Evolutionary conservation across 2,888 invertebrate genomes (phyloP), one percentile per base, ranked within the genome.

Genomic region (Aleiodes testaceus): DNA sequence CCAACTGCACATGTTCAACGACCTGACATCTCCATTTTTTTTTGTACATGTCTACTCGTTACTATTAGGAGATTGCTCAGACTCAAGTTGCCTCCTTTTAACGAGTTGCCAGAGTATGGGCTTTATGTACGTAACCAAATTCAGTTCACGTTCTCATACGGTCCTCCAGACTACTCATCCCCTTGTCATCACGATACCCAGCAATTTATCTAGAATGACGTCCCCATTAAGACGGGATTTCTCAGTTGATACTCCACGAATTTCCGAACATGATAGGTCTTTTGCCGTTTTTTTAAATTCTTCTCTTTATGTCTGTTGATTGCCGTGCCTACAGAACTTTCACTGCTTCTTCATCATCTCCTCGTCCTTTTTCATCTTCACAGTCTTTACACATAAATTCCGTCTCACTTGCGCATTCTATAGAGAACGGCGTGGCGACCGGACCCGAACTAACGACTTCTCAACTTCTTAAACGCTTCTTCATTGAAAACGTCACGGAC

Each of bases 201-300:
- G 76, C 79, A 82, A 83, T 83, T 83, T 80, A 79, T 79, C 76
- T 78, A 69, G 77, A 80, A 78, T 78, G 80, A 79, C 77, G 77
- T 78, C 74, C 67, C 77, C 77, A 79, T 80, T 83, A 79, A 80
- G 79, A 79, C 67, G 72, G 79, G 79, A 79, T 81, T 81, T 36
- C 74, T 59, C 59, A 66, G 69, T 68, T 74, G 74, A 78, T 78
- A 71, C 73, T 72, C 65, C 66, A 30, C 65, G 75, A 77, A 75
- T 75, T 66, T 53, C 50, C 59, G 70, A 69, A 72, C 73, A 64
- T 66, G 71, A 50, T 69, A 69, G 76, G 72, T 66, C 71, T 49
- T 14, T 26, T 55, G 18, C 55, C 22, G 20, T 66, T 42, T 22
- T 45, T n/a, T n/a, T n/a, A n/a, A n/a, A 12, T 36, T 16, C 18